A percentile compares a stretch with the other conserved stretches of the same genome.
These are phyloP conservation scores for Anthonomus grandis DNA, from an alignment of 1,140 invertebrate genomes.

Conservation along the genomic window DNA sequence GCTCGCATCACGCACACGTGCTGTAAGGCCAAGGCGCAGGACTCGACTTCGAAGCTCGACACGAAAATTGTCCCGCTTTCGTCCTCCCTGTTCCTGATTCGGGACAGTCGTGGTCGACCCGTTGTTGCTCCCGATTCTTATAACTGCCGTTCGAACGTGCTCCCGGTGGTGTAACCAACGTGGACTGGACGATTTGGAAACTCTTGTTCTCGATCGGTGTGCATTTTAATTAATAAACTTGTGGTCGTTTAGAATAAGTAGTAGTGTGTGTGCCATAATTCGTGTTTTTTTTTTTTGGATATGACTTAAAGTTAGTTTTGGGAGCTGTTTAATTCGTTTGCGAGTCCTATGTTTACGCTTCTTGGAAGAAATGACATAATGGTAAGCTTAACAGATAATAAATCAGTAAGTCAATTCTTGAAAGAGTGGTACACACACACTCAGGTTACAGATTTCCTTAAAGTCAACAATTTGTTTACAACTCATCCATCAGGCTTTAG, in stretches of 20 bases:
- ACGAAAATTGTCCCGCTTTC: conserved; percentile 6
- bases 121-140: neutral
- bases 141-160: neutral
- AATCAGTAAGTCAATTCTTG: too few species aligned
- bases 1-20: conserved; percentile 10
- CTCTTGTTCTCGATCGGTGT: neutral
- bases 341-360: neutral
- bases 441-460: too few species aligned
- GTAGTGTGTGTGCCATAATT: too few species aligned
- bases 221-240: too few species aligned
- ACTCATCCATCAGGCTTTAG: too few species aligned
- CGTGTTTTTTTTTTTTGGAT: neutral
- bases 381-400: conserved; percentile 5
- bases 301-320: too few species aligned
- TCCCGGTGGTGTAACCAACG: neutral
- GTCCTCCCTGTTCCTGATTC: neutral
- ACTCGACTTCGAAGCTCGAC: conserved; percentile 9
- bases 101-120: conserved; percentile 5
- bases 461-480: too few species aligned
- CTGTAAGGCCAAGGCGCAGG: conserved; percentile 13
- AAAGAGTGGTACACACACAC: too few species aligned
- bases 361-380: conserved; percentile 12
- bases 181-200: neutral
- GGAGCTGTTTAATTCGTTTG: neutral
- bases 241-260: too few species aligned